Percentiles rank a stretch among this genome's conserved stretches.
Evolutionary conservation across 2,888 invertebrate species (phyloP).

Genomic region (Drosophila ezoana): DNA sequence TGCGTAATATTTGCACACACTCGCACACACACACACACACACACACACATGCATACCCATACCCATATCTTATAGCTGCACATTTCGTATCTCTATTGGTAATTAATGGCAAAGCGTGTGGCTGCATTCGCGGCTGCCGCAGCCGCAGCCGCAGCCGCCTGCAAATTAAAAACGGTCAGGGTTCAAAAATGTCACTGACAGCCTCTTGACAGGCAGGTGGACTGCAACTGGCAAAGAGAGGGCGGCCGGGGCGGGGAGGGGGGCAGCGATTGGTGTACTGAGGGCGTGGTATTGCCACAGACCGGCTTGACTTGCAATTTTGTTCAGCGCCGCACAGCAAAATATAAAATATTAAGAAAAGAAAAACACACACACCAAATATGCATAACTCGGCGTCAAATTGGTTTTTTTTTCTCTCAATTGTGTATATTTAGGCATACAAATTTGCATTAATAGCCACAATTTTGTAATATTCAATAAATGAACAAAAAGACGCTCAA

Average conservation of each 20-base stretch:
- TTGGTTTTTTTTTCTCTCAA: not conserved
- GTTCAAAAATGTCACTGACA: constrained; percentile 71
- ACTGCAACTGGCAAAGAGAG: not conserved
- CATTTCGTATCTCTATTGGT: constrained; percentile 41
- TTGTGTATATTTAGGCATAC: not conserved
- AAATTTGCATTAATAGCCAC: not conserved
- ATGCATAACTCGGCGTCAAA: not conserved
- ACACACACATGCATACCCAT: constrained; percentile 1
- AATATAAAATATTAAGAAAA: not conserved
- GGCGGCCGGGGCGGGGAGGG: constrained; percentile 5
- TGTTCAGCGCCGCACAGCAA: not conserved
- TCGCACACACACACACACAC: constrained; percentile 1
- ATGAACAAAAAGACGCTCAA: not conserved
- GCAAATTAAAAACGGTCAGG: constrained; percentile 65
- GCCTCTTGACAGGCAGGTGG: constrained; percentile 35
- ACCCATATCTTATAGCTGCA: constrained; percentile 30
- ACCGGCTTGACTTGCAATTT: constrained; percentile 42
- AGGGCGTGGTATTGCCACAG: constrained; percentile 39
- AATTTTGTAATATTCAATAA: not conserved
- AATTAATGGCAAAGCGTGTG: constrained; percentile 67
- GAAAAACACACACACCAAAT: not conserved
- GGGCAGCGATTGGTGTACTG: not conserved
- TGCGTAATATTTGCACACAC: constrained; percentile 53
- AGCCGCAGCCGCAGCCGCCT: constrained; percentile 19
- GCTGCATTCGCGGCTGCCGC: constrained; percentile 21